Percentiles rank a stretch among this genome's conserved stretches.
These are phyloP conservation scores for Chelonus insularis DNA, from an alignment of 1,140 invertebrate species.

Conservation along the genomic window DNA sequence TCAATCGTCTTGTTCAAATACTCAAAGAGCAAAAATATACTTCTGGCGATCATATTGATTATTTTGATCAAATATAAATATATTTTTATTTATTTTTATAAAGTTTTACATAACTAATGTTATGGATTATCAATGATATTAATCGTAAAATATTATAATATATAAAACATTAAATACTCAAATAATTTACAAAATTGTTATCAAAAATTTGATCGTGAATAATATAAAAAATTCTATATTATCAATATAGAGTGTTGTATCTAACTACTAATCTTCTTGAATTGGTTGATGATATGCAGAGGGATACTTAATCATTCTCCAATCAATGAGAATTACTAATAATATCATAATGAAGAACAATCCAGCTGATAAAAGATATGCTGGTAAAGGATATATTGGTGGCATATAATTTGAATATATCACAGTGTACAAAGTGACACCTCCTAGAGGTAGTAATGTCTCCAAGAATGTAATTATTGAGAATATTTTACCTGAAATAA, in stretches of 20 bases:
- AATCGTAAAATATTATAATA: not conserved
- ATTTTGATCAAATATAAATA: slow-evolving; percentile 68
- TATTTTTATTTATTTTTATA: no score
- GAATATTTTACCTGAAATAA: slow-evolving; percentile 7
- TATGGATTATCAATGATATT: no score
- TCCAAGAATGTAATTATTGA: not conserved
- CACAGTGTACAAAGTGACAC: not conserved
- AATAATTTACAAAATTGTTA: not conserved
- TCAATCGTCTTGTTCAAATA: slow-evolving; percentile 72
- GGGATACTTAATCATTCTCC: slow-evolving; percentile 7
- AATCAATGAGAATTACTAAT: slow-evolving; percentile 36
- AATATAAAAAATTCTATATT: not conserved
- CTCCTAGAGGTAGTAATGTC: not conserved
- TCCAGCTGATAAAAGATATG: slow-evolving; percentile 45
- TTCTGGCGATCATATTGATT: slow-evolving; percentile 85
- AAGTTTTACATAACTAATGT: no score
- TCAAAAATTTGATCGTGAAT: not conserved
- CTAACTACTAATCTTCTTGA: not conserved
- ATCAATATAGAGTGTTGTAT: not conserved
- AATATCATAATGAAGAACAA: slow-evolving; percentile 39
- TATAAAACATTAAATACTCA: not conserved
- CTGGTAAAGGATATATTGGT: slow-evolving; percentile 48
- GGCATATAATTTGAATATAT: slow-evolving; percentile 10
- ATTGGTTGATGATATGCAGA: not conserved
- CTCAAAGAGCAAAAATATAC: slow-evolving; percentile 74